Conservation (phyloP, 2,888 invertebrate genomes). For the Meiosimyza platycephala region DNA sequence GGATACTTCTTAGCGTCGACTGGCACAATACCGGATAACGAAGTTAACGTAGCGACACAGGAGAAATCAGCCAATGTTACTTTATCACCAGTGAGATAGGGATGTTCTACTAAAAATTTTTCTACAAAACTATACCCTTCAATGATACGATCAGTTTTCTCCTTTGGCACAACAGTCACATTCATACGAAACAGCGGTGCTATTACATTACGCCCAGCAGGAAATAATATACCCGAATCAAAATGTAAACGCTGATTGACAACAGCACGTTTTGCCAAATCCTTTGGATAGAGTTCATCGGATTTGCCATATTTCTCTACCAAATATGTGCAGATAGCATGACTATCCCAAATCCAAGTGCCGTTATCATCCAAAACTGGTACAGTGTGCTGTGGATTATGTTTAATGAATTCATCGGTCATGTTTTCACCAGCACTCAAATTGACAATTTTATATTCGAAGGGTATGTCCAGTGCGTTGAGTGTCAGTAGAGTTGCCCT, state of each 20-base stretch:
- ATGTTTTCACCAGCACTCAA: slow-evolving; percentile 48
- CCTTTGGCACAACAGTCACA: slow-evolving; percentile 43
- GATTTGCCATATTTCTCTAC: slow-evolving; percentile 69
- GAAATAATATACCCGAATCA: slow-evolving; percentile 68
- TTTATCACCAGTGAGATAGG: slow-evolving; percentile 55
- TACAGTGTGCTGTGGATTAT: slow-evolving; percentile 71
- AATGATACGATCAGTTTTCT: slow-evolving; percentile 46
- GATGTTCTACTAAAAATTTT: slow-evolving; percentile 47
- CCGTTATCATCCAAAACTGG: slow-evolving; percentile 59
- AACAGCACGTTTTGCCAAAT: slow-evolving; percentile 67
- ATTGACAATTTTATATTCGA: slow-evolving; percentile 48
- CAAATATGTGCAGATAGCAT: slow-evolving; percentile 69
- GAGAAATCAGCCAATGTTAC: slow-evolving; percentile 60
- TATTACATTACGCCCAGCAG: slow-evolving; percentile 31
- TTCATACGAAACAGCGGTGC: slow-evolving; percentile 37
- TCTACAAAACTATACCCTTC: slow-evolving; percentile 52
- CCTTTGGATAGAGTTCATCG: slow-evolving; percentile 71
- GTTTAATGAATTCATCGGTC: slow-evolving; percentile 50
- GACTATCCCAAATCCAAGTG: slow-evolving; percentile 62
- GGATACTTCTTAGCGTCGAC: slow-evolving; percentile 52
- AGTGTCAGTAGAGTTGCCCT: slow-evolving; percentile 72
- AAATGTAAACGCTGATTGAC: slow-evolving; percentile 69
- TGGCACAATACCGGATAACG: slow-evolving; percentile 48
- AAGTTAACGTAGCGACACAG: slow-evolving; percentile 51
- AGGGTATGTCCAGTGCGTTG: slow-evolving; percentile 72